These are phyloP conservation scores for Mirounga angustirostris DNA, from an alignment of 2,113 vertebrate genomes.

Conservation along the genomic window DNA sequence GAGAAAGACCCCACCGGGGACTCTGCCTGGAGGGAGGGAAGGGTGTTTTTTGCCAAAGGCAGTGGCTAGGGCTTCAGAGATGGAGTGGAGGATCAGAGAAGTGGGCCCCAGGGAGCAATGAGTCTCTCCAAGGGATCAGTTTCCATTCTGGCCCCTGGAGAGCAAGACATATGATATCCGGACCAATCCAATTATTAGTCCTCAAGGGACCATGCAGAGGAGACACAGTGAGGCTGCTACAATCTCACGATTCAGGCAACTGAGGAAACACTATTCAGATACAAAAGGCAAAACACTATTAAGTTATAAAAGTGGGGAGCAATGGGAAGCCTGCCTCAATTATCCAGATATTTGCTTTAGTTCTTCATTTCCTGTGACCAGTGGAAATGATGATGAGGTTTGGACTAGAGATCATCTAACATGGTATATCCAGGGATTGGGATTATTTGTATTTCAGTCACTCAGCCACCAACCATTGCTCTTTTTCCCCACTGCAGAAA, in stretches of 20 bases:
- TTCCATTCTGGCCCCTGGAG: background rate
- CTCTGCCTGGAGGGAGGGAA: background rate
- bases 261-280: background rate
- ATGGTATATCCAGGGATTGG: background rate
- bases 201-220: background rate
- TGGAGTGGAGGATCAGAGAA: background rate
- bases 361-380: background rate
- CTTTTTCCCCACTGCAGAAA: background rate
- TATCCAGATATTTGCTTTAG: background rate
- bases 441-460: background rate
- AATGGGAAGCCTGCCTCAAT: background rate
- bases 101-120: background rate
- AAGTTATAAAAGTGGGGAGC: background rate
- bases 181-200: background rate
- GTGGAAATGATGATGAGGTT: background rate
- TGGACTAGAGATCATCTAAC: background rate
- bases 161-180: background rate
- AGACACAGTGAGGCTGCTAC: fast-evolving
- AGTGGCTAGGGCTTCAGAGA: background rate
- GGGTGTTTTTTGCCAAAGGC: background rate
- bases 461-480: background rate
- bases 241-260: too few relatives aligned
- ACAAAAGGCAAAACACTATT: background rate
- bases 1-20: background rate
- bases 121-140: background rate